Evolutionary conservation across 2,113 vertebrate species (phyloP), one percentile per base, ranked within the genome.

Genomic region (Limnothrissa miodon): DNA sequence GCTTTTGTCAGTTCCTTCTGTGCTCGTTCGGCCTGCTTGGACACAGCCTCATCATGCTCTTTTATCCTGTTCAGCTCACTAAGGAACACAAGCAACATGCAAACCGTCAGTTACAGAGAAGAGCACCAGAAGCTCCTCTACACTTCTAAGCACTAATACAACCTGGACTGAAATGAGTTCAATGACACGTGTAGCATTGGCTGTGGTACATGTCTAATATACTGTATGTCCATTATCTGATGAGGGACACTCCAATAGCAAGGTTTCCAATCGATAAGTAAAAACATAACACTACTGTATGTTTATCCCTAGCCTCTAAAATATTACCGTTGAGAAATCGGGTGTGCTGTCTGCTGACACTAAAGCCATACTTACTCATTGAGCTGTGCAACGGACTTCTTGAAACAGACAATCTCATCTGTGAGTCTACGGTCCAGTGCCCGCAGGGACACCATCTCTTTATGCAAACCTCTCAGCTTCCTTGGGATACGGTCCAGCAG

Each of bases 371-470:
- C 85, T 88, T 84, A 96, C 97, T 82, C 90, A 85, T 93, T 93
- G 82, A 98, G 89, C 79, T 94, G 91, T 81, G 93, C 92, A 81
- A 97, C 90, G 79, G 93, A 93, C 45, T 88, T 92, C 89, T 95
- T 96, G 88, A 97, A 96, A 89, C 83, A 87, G 81, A 93, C 87
- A 70, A 97, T 90, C 83, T 98, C 95, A 85, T 96, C 93, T 3
- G 92, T 93, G 84, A 97, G 95, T 21, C 92, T 93, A 19, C 92
- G 93, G 90, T 97, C 92, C 83, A 97, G 88, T 66, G 95, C 53
- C 45, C 82, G 90, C 90, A 97, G 95, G 1, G 94, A 94, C 87
- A 97, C 92, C 39, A 92, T 87, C 84, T 96, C 95, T 9, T 95
- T 93, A 86, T 96, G 96, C 78, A 99, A 93, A 11, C 93, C 92